Base-by-base conservation (phyloP, 2,888 invertebrate species). In the Xestobium rufovillosum region DNA sequence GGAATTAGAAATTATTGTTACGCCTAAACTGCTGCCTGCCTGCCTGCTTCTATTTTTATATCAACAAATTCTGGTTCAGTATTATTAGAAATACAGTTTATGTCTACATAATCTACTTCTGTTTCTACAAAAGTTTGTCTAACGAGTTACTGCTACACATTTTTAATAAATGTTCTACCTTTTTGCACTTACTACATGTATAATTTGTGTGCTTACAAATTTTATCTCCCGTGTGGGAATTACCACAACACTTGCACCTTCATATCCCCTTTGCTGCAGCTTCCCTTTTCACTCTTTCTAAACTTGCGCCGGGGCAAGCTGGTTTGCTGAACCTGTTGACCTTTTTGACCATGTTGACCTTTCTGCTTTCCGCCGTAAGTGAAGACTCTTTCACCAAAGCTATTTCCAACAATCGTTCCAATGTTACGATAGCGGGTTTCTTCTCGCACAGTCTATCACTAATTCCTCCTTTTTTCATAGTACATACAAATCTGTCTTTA, bases 111-210 rank as follows among this genome's bases (percentile, higher is more conserved):
- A n/a, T n/a, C n/a, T n/a, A n/a, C n/a, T n/a, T n/a, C n/a, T n/a
- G n/a, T n/a, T n/a, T n/a, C n/a, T n/a, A n/a, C n/a, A n/a, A n/a
- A n/a, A n/a, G n/a, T n/a, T n/a, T n/a, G n/a, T n/a, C n/a, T n/a
- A n/a, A n/a, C n/a, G n/a, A n/a, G 14, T 33, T 38, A 34, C 14
- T 34, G 36, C 19, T 28, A 27, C 14, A 36, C 33, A 11, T 34
- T 15, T 29, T 36, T 4, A 33, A 31, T 17, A 40, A 31, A 29
- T 40, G 40, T 11, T 36, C 40, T n/a, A 32, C 11, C 12, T 33
- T 38, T 11, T 33, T 40, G 26, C 36, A 40, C 8, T 3, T 13
- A 31, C 36, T 37, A 14, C 39, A 39, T 14, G n/a, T 30, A 14
- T 28, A 38, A 8, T 39, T 17, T 25, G 13, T 30, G 14, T 29